Evolutionary conservation across 2,113 vertebrate genomes (phyloP), one percentile per base, ranked within the genome.

Genomic region (Salvelinus namaycush): DNA sequence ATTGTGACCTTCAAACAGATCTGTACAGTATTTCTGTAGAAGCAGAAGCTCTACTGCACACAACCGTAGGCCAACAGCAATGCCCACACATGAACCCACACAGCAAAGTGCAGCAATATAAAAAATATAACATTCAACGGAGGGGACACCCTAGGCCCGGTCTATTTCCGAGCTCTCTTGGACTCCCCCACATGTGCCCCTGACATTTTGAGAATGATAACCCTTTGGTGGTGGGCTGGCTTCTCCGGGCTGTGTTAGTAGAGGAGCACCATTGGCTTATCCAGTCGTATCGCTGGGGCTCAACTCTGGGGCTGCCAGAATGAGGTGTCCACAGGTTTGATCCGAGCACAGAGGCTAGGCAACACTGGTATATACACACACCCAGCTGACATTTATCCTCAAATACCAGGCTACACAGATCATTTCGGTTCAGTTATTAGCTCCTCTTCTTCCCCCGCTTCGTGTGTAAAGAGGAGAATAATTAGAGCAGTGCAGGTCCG

Each of bases 301-400:
- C 39, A 71, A 44, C 39, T 44, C 39, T 11, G 39, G 9, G 39
- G 51, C 51, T 18, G 9, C 9, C 16, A 14, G 51, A 54, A 54
- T 14, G 51, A 54, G 51, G 51, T 54, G 51, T 54, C 51, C 69
- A 59, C 62, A 14, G 18, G 22, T 62, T 54, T 54, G 51, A 68
- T 68, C 29, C 34, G 27, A 24, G 5, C 27, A 73, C 66, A 68
- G n/a, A 62, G 71, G n/a, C 29, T 74, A 65, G n/a, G 72, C 29
- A 74, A 8, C 62, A 20, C 74, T 44, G 64, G 16, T 54, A 16
- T 54, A 14, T 54, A 54, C 51, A 39, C 48, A 34, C 76, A 68
- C 79, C 57, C 65, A 59, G 24, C 51, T 79, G 83, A 81, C 83
- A 84, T 80, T 84, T 84, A 81, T 77, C 73, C 76, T 78, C 71